Evolutionary conservation across 2,888 invertebrate species (phyloP), one percentile per base, ranked within the genome.

Genomic region (Drosophila recens): DNA sequence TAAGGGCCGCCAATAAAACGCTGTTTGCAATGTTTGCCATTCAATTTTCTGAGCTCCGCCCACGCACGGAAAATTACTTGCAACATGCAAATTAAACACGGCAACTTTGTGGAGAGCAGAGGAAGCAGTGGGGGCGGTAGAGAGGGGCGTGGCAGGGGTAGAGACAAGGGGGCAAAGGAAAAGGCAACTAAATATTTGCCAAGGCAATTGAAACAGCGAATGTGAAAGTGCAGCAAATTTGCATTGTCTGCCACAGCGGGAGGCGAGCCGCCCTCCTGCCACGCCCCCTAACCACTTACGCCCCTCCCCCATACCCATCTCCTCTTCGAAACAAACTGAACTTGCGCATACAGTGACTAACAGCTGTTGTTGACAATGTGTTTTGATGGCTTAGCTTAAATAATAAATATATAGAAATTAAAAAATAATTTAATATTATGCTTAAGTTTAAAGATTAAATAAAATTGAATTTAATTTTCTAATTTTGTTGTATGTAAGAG

Each of bases 61-160:
- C 53, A 53, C 36, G 38, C 46, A 38, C 38, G 30, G n/a, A 46
- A 76, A 78, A 68, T 75, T 68, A 53, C 76, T 61, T 53, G 71
- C 52, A 36, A 79, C 76, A 78, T 80, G 77, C 72, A 72, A 80
- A 78, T 75, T 59, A 52, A 45, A 10, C 36, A 3, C 43, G 15
- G 6, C 27, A 23, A 38, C 20, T 33, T 38, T 17, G 17, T 6
- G n/a, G n/a, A n/a, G n/a, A n/a, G n/a, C n/a, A n/a, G n/a, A n/a
- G n/a, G n/a, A n/a, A n/a, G n/a, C n/a, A n/a, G n/a, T n/a, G 8
- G 9, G 23, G 17, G 1, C 33, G 9, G 1, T 1, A 40, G 30
- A 4, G 15, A 5, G 34, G 1, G 38, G 36, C 51, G 42, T 8
- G 17, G 17, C 8, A 36, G 5, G 43, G 10, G n/a, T n/a, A n/a